Percentiles rank a stretch among this genome's conserved stretches.
Evolutionary conservation across 2,797 vertebrate genomes (phyloP).

Genomic region (Halcyon chelicuti): DNA sequence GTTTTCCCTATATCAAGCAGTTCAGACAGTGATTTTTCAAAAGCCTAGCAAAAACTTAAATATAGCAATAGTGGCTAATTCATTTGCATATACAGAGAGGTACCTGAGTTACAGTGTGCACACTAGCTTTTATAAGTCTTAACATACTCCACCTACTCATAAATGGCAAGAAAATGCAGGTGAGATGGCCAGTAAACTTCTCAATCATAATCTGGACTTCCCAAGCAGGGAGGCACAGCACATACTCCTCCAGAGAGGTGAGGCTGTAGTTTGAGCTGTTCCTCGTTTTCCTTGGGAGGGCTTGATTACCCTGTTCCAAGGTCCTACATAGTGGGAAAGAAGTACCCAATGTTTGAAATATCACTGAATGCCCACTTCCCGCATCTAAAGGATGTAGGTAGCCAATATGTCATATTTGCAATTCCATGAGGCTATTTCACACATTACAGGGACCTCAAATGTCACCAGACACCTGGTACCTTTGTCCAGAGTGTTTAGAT

Average conservation of each 20-base stretch:
- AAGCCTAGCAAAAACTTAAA: neutral
- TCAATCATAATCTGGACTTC: neutral
- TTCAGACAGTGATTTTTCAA: neutral
- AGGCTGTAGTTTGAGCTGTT: neutral
- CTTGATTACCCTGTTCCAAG: neutral
- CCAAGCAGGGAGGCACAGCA: fast-evolving
- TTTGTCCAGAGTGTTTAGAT: neutral
- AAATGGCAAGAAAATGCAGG: neutral
- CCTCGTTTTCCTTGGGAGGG: neutral
- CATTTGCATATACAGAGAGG: neutral
- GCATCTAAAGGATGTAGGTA: neutral
- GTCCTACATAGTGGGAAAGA: neutral
- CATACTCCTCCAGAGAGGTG: neutral
- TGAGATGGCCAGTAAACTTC: neutral
- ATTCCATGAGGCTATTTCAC: neutral
- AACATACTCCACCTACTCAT: neutral
- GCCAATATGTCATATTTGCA: neutral
- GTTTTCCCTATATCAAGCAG: neutral
- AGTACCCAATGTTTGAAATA: neutral
- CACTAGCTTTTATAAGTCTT: neutral
- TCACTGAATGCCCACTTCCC: neutral
- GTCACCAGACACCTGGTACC: neutral
- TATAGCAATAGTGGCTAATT: neutral
- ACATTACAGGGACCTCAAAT: neutral
- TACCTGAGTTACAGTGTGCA: neutral